Evolutionary conservation across 2,888 invertebrate genomes (phyloP), one percentile per base, ranked within the genome.

Genomic region (Crossocerus cetratus): DNA sequence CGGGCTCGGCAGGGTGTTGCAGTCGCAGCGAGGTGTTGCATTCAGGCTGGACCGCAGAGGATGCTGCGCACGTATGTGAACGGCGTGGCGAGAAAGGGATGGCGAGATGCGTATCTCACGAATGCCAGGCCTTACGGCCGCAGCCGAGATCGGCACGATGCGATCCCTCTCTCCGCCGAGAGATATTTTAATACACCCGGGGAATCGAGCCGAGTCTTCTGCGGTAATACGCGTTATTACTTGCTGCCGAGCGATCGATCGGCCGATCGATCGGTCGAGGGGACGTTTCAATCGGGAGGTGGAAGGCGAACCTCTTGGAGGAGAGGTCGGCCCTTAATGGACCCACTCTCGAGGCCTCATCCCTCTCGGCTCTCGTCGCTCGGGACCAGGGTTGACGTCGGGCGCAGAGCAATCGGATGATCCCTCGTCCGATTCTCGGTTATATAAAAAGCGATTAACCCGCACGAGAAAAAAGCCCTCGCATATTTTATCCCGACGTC

Each of bases 191-290:
- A 80, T 81, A 74, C 32, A 32, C 76, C 78, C 74, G 73, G 76
- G 69, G 71, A 77, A 83, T 75, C 60, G 73, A 32, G 32, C 74
- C 77, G 83, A 67, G 79, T 81, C 79, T 79, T 58, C 32, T 32
- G 78, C 79, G 77, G 81, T 84, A 84, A 84, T 84, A 74, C 75
- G 78, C 81, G 83, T 84, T 84, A 84, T 84, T 84, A 84, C 77
- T 69, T 76, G 82, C 78, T 77, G 80, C 76, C 74, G 82, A 76
- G 65, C 81, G 76, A 81, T 78, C 80, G 71, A 73, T 60, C 78
- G 74, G 69, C 70, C 76, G 76, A 76, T 68, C 77, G 68, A 73
- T 78, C 84, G 79, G 73, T 56, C 68, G 73, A 80, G 74, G 76
- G 81, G 78, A 85, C 83, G 84, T 85, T 84, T 85, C 85, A 84